Evolutionary conservation across 2,888 invertebrate genomes (phyloP).

Genomic region (Lithophane ornitopus): DNA sequence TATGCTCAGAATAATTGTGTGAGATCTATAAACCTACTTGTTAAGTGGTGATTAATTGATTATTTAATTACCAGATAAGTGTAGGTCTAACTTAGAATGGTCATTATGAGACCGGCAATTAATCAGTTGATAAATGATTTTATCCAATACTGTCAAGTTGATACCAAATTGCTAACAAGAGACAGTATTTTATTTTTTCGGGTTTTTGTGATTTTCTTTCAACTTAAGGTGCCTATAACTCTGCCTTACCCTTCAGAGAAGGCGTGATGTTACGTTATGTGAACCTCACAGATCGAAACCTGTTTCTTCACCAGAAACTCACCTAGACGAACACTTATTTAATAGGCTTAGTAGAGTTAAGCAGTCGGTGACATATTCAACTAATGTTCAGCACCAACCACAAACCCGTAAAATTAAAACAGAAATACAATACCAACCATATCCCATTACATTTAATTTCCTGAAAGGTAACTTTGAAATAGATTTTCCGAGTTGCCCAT

Average conservation of each 20-base stretch:
- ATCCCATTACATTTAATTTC: slow-evolving; percentile 45
- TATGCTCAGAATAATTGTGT: not conserved
- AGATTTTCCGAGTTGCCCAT: slow-evolving; percentile 41
- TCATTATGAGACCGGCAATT: not conserved
- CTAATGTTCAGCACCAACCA: not conserved
- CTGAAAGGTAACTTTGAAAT: slow-evolving; percentile 38
- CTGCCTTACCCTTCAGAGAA: not conserved
- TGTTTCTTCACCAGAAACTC: not conserved
- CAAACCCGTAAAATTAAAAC: slow-evolving; percentile 7
- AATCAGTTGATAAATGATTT: not conserved
- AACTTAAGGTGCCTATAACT: not conserved
- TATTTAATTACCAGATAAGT: not conserved
- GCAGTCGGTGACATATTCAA: not conserved
- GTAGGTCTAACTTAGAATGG: not conserved
- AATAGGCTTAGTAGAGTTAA: not conserved
- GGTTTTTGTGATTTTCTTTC: not conserved
- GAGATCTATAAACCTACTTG: not conserved
- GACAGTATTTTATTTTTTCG: not conserved
- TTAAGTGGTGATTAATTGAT: not conserved
- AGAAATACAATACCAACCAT: slow-evolving; percentile 20
- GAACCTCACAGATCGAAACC: not conserved
- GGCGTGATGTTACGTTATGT: not conserved
- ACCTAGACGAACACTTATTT: not conserved
- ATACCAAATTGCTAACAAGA: not conserved
- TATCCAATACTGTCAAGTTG: not conserved